Percentiles rank a stretch among this genome's conserved stretches.
Evolutionary conservation across 2,113 vertebrate species (phyloP).

Genomic region (Sylvilagus bachmani): DNA sequence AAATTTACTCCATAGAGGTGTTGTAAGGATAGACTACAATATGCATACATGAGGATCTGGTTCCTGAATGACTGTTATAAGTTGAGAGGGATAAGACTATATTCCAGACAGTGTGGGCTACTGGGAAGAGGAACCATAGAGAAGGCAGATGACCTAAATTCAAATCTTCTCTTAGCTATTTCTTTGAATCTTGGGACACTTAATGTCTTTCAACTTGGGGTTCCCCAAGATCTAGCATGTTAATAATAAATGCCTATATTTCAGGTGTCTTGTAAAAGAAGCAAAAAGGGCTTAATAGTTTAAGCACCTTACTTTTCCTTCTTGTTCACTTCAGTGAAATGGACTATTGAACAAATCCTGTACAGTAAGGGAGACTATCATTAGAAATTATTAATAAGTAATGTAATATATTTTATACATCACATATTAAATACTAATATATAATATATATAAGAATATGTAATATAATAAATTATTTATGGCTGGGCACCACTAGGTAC

Average conservation of each 20-base stretch:
- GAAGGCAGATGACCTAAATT: not conserved
- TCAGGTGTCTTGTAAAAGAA: not conserved
- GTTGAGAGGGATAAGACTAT: not conserved
- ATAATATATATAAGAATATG: no score
- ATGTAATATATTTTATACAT: no score
- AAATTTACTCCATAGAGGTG: not conserved
- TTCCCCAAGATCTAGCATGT: not conserved
- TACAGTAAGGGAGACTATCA: not conserved
- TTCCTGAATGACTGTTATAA: not conserved
- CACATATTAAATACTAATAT: no score
- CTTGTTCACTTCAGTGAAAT: not conserved
- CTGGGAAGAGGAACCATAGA: not conserved
- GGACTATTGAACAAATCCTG: not conserved
- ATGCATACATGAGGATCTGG: not conserved
- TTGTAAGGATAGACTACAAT: not conserved
- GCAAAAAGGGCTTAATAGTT: not conserved
- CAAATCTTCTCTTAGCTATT: not conserved
- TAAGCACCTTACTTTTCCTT: not conserved
- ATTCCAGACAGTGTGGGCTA: not conserved
- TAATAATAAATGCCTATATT: not conserved
- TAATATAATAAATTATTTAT: no score
- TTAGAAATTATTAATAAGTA: no score
- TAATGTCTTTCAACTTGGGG: constrained; percentile 1
- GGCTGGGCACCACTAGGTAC: not conserved
- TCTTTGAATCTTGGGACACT: not conserved